Evolutionary conservation across 1,140 invertebrate genomes (phyloP), one percentile per base, ranked within the genome.

Genomic region (Grapholita molesta): DNA sequence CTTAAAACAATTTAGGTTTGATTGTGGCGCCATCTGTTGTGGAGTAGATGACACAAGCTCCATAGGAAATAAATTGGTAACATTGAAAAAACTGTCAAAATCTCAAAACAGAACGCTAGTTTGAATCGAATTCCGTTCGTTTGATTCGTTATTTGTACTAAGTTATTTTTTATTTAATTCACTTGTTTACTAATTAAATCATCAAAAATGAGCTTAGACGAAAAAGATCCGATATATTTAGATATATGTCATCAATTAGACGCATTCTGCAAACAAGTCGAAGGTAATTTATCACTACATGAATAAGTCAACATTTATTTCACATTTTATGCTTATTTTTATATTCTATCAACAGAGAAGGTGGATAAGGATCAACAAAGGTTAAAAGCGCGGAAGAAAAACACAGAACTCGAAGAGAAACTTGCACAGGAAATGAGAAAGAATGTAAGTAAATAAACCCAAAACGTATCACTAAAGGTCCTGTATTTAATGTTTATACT

Each of bases 371-470:
- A 86, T 42, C 78, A 85, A 64, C 76, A 83, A 67, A 69, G 80
- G 30, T 52, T 86, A 9, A 84, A 83, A 67, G 81, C 76, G 1
- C 79, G 77, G 23, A 85, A 83, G 66, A 87, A 86, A 69, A 84
- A 85, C 28, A 82, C 76, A 15, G 83, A 85, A 75, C 64, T 86
- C 12, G 83, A 85, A 66, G 69, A 66, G 2, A 86, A 88, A 79
- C 25, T 88, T 3, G 74, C 78, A 0, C 78, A 81, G 64, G 85
- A 88, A 75, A 67, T 80, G 6, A 83, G 81, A 66, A 55, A 84
- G 64, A 83, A 89, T 55, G 88, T 90, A 70, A 79, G 79, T 80
- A 24, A 48, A 25, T 67, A 33, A 4, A 9, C n/a, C n/a, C n/a
- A n/a, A n/a, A n/a, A n/a, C n/a, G n/a, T n/a, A n/a, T n/a, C n/a